Base-by-base conservation (phyloP, 2,797 vertebrate genomes). In the Sebastes nivosus region DNA sequence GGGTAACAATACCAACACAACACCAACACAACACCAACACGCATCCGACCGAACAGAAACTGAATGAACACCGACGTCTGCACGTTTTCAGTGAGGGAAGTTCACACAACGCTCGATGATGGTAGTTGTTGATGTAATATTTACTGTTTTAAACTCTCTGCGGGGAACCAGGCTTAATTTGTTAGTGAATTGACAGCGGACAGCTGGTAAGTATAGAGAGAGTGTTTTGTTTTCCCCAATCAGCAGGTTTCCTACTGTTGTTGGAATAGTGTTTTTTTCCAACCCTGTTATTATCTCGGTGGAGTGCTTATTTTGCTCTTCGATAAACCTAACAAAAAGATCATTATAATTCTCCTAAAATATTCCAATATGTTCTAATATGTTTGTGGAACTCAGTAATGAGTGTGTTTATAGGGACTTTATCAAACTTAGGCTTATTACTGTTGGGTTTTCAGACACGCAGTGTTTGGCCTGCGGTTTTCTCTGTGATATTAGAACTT, bases 181-280 rank as follows among this genome's bases (percentile, higher is more conserved):
- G 55, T 36, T 64, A 14, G 27, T 24, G 71, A 77, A 61, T 5
- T 66, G 71, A 80, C 24, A 46, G 68, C 1, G 2, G 67, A 64
- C 75, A 75, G 72, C 64, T 81, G 81, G 36, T 65, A 55, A 69
- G n/a, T 70, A 65, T 18, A 34, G 22, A 59, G 25, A 59, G 14
- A 73, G 20, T 0, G 22, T 77, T 82, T 84, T 60, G 46, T 67
- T 86, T 77, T 14, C 61, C 5, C 6, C 63, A 79, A 64, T 79
- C 76, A 74, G 55, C 30, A n/a, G 52, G 42, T 20, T 50, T 79
- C 54, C 77, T 57, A 10, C 30, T 64, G 82, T 55, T 84, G n/a
- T 57, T 82, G 20, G 52, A 0, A 60, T 57, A 10, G 14, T 72
- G 27, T 30, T 72, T 59, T 74, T 72, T 77, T 68, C 36, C 46